Evolutionary conservation across 2,888 invertebrate species (phyloP).

Genomic region (Drosophila ustulata): DNA sequence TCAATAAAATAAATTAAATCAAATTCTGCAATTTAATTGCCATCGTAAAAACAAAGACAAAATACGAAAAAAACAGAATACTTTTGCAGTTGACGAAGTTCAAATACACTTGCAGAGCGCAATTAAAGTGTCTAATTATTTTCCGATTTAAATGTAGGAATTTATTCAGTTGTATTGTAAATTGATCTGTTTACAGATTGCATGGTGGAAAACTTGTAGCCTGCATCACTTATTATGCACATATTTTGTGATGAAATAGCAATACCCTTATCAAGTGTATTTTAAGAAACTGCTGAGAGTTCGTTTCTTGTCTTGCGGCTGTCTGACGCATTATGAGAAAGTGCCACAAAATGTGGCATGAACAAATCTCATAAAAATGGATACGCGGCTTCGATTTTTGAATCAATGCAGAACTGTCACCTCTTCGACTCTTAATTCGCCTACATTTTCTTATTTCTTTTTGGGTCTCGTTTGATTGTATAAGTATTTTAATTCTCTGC

Average conservation of each 20-base stretch:
- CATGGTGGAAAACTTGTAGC: too few species aligned
- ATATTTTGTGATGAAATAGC: too few species aligned
- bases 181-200: too few species aligned
- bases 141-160: neutral
- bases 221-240: neutral
- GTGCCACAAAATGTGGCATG: conserved; percentile 53
- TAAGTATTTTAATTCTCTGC: conserved; percentile 24
- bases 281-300: conserved; percentile 17
- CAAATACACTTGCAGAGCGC: neutral
- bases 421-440: conserved; percentile 26
- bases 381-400: conserved; percentile 34
- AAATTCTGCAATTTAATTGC: conserved; percentile 76
- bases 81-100: neutral
- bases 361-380: conserved; percentile 13
- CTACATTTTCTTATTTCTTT: conserved; percentile 1
- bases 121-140: neutral
- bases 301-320: conserved; percentile 33
- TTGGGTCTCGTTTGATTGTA: conserved; percentile 17
- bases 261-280: conserved; percentile 2
- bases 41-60: conserved; percentile 65
- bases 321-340: conserved; percentile 30
- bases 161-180: too few species aligned
- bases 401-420: conserved; percentile 31
- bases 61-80: neutral
- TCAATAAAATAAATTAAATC: conserved; percentile 79